Conservation (phyloP, 2,113 vertebrate genomes). For the Heterotilapia buettikoferi region DNA sequence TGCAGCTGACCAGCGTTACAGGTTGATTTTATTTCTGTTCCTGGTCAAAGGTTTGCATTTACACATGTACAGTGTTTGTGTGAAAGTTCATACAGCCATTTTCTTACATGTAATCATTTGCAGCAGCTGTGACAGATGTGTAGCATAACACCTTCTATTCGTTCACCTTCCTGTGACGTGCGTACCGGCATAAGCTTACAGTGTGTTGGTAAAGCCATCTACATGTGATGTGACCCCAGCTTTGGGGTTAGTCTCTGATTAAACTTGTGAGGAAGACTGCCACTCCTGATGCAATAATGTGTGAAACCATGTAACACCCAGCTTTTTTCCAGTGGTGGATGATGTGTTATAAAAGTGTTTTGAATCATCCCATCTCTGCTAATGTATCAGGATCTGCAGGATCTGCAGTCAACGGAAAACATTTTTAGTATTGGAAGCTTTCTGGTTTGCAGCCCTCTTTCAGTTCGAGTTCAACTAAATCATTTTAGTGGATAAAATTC, state of each 20-base stretch:
- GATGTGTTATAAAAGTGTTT: neutral
- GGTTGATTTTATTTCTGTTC: neutral
- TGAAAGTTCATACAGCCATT: neutral
- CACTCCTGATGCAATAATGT: slow-evolving; percentile 42
- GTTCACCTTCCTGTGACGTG: neutral
- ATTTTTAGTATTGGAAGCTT: neutral
- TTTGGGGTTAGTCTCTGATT: neutral
- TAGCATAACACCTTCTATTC: neutral
- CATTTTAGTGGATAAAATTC: neutral
- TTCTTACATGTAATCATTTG: neutral
- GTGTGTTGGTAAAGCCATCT: neutral
- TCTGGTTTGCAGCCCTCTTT: neutral
- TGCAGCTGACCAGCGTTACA: neutral
- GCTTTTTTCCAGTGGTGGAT: neutral
- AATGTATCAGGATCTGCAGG: neutral
- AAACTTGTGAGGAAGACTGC: neutral
- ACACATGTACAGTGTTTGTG: neutral
- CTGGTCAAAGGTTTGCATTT: neutral
- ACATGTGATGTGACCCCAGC: neutral
- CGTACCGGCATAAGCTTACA: neutral
- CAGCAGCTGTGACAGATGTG: neutral
- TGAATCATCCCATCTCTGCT: neutral
- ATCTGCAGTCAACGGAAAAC: neutral
- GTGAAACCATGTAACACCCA: slow-evolving; percentile 27
- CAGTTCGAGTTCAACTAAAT: neutral